These are phyloP conservation scores for Protonibea diacanthus DNA, from an alignment of 2,797 vertebrate species.

Conservation along the genomic window DNA sequence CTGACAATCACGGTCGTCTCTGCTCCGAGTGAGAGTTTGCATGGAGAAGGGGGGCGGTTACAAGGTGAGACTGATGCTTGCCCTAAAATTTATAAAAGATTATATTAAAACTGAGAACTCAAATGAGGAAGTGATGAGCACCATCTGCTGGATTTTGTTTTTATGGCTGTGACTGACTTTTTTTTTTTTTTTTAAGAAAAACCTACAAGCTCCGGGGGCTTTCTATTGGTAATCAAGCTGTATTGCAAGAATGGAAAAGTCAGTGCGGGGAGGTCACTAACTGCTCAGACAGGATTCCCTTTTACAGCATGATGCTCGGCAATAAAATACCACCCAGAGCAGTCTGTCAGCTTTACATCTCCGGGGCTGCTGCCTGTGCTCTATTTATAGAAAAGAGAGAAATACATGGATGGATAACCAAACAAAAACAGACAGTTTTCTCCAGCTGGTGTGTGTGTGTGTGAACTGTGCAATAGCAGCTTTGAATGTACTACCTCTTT, in stretches of 20 bases:
- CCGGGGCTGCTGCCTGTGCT: conserved; percentile 41
- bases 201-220: conserved; percentile 5
- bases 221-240: conserved; percentile 40
- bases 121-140: conserved; percentile 71
- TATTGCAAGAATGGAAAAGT: conserved; percentile 39
- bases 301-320: conserved; percentile 62
- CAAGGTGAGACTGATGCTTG: conserved; percentile 53
- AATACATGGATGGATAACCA: conserved; percentile 51
- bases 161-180: conserved; percentile 27
- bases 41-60: conserved; percentile 4
- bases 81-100: conserved; percentile 64
- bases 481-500: too few relatives aligned
- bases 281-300: conserved; percentile 57
- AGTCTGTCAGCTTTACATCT: conserved; percentile 40
- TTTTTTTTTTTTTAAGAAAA: conserved; percentile 14
- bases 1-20: conserved; percentile 53
- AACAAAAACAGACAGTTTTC: conserved; percentile 51
- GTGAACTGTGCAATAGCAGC: too few relatives aligned
- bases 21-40: conserved; percentile 34
- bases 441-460: conserved; percentile 44
- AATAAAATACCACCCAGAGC: conserved; percentile 71
- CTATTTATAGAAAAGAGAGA: conserved; percentile 55
- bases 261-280: conserved; percentile 57
- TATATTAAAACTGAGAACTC: conserved; percentile 32
- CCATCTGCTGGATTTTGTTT: conserved; percentile 71